Percentiles rank a stretch among this genome's conserved stretches.
These are phyloP conservation scores for Xenus cinereus DNA, from an alignment of 2,113 vertebrate species.

Conservation along the genomic window DNA sequence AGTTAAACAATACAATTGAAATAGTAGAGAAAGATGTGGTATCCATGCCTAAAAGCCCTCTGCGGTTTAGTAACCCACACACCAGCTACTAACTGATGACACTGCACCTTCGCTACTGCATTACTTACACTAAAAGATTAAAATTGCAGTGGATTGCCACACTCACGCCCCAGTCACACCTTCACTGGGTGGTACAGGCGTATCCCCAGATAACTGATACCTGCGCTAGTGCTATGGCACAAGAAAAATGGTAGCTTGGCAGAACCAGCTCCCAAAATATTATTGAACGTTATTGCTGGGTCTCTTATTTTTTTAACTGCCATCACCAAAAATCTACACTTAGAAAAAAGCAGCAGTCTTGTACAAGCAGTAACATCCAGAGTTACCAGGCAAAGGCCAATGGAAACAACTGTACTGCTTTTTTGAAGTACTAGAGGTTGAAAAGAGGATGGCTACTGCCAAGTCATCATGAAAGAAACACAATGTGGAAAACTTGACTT, in stretches of 20 bases:
- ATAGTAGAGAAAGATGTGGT: background rate
- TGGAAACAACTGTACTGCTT: background rate
- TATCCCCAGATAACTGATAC: background rate
- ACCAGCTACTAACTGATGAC: background rate
- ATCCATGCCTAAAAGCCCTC: background rate
- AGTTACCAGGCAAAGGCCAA: background rate
- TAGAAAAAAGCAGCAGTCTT: background rate
- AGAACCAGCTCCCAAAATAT: background rate
- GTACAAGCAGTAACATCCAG: background rate
- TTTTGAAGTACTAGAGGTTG: background rate
- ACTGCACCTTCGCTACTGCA: background rate
- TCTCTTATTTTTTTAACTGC: background rate
- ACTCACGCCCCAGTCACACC: background rate
- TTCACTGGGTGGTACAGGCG: background rate
- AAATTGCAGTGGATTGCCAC: background rate
- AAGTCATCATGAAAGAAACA: background rate
- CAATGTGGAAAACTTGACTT: background rate
- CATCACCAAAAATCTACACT: background rate
- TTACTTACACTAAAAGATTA: rapidly evolving
- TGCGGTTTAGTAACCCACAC: background rate
- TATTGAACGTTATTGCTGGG: rapidly evolving
- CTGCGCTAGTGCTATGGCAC: rapidly evolving
- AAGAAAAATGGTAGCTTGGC: background rate
- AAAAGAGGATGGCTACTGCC: background rate
- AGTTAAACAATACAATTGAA: background rate